Evolutionary conservation across 2,113 vertebrate species (phyloP), one percentile per base, ranked within the genome.

Genomic region (Ammodramus savannarum): DNA sequence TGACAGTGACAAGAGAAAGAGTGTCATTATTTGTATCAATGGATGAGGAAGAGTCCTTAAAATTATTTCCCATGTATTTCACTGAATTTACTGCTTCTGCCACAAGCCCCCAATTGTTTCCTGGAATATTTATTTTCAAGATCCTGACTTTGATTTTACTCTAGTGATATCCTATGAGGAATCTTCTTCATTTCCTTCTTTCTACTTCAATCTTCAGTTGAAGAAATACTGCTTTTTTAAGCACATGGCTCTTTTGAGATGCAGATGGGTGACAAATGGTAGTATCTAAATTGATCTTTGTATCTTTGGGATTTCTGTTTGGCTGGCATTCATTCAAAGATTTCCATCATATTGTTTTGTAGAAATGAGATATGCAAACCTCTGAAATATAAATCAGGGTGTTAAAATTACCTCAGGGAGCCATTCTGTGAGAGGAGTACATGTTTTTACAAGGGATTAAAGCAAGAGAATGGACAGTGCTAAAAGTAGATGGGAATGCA

Each of bases 171-270:
- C 79, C 92, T 93, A 59, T 96, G 76, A 96, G 69, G 76, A 94
- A 97, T 96, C 74, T 43, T 95, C 87, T 95, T 98, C 83, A 97
- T 95, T 97, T 98, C 97, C 93, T 94, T 95, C 81, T 90, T 96
- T 96, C 92, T 81, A 38, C 95, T 97, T 97, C 97, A 97, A 65
- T 95, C 79, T 85, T 79, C 68, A 97, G 7, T 52, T 82, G 83
- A 95, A 96, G 92, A 96, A 97, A 91, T 88, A 94, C 44, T 96
- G 87, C 58, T 96, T 97, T 93, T 90, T 90, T 91, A 97, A 92
- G 34, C 51, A 89, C 59, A 73, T 89, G 34, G 79, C 94, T 96
- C 96, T 97, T 97, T 87, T 73, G 79, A 96, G 95, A 97, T 96
- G 80, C 62, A 87, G 58, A 93, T 81, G 49, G 91, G 52, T 97